Conservation (phyloP, 2,113 vertebrate species). For the Ranitomeya imitator region DNA sequence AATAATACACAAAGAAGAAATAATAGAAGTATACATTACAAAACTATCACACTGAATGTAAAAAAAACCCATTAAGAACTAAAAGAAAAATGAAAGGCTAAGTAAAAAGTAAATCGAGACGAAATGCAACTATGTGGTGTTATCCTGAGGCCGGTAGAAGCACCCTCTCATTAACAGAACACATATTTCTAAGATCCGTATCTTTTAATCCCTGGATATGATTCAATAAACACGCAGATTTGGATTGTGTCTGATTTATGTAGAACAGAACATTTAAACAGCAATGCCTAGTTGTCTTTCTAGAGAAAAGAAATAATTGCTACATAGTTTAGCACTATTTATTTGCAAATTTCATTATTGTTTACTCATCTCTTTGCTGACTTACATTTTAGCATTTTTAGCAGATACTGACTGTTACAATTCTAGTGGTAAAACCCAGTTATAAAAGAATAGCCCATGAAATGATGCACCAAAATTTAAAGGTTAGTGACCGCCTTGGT, state of each 20-base stretch:
- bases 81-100: not conserved
- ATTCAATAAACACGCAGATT: not conserved
- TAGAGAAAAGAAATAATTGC: constrained; percentile 2
- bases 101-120: not conserved
- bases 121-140: not conserved
- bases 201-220: not conserved
- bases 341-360: not conserved
- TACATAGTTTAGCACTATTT: not conserved
- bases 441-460: constrained; percentile 19
- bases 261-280: not conserved
- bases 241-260: constrained; percentile 13
- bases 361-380: not conserved
- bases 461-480: not conserved
- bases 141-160: constrained; percentile 11
- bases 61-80: not conserved
- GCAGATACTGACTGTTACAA: not conserved
- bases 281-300: not conserved
- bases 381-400: not conserved
- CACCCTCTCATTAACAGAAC: not conserved
- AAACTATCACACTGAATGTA: not conserved
- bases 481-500: constrained; percentile 70
- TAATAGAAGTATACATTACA: not conserved
- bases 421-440: not conserved
- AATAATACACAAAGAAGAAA: not conserved
- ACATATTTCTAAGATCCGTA: not conserved